Evolutionary conservation across 2,113 vertebrate genomes (phyloP), one percentile per base, ranked within the genome.

Genomic region (Geothlypis trichas): DNA sequence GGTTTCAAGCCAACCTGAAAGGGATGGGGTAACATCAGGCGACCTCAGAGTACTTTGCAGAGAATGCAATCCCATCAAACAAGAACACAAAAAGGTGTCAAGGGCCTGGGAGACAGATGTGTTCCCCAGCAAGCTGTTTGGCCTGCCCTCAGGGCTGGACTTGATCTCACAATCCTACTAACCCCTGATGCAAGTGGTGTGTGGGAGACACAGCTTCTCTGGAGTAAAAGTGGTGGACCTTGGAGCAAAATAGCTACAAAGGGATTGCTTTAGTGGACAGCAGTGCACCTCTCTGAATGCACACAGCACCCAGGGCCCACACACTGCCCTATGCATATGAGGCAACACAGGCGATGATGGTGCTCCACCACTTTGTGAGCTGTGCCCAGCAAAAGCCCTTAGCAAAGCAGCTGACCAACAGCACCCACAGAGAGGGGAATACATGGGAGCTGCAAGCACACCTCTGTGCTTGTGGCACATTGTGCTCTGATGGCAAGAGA

Each of bases 271-370:
- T 15, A 27, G 20, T 21, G 33, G 19, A 65, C 24, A 86, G 54
- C 47, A n/a, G 8, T 10, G 8, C 31, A n/a, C 28, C 11, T 10
- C 28, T 68, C 31, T 19, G 66, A 75, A 41, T 0, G 2, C n/a
- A 37, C 3, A 15, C 20, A 72, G 51, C n/a, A 80, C 39, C 19
- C 47, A 12, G 51, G 3, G 2, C 47, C 30, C 19, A 31, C 21
- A 26, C 7, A 5, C 26, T 30, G 72, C 26, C 28, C 23, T 16
- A 3, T 0, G 4, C 30, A 35, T 19, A 26, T 7, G 9, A 66
- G 35, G 27, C 44, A 57, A 20, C 0, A 1, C 3, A 12, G 27
- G 20, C 0, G 0, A 74, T 15, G 31, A n/a, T 0, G 3, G 44
- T 2, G 1, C 27, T 69, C 35, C 16, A 41, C 20, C 2, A 2